Base-by-base conservation (phyloP, 2,888 invertebrate genomes). In the Polylopha cassiicola region DNA sequence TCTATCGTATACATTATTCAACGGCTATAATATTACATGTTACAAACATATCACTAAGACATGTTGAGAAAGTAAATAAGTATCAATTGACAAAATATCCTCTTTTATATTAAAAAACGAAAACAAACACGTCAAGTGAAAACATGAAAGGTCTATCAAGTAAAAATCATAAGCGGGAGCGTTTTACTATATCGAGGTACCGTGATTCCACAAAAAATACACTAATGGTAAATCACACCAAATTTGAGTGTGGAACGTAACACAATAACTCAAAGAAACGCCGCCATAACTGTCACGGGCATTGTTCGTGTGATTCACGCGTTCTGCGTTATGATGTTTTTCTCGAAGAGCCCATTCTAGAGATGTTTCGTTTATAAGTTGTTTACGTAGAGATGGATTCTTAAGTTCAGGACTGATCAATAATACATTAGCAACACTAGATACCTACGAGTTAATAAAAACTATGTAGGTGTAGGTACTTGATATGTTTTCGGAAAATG, bases 241-340 rank as follows among this genome's bases (percentile, higher is more conserved):
- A 73, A 74, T 76, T 76, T 72, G 71, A 68, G 74, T 65, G 68
- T 71, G 72, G 66, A 69, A 70, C 30, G 41, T 16, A 36, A 34
- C 70, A 73, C 73, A 73, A 78, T 81, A 80, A 79, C 71, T 80
- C 74, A 76, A 59, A 61, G 65, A 68, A 69, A 69, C 65, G 67
- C 66, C 57, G 71, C 78, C 73, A 79, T 81, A 78, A 79, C 70
- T 80, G 79, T 79, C 80, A 63, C 74, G 69, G 71, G 72, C 79
- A 81, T 73, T 74, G 75, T 75, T 71, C 71, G 55, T 65, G 73
- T 79, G 78, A 80, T 79, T 79, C 77, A 80, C 75, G 76, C 71
- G 67, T 67, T 66, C 58, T 50, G 63, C 71, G 70, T 71, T 73
- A 72, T 65, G 63, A 62, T 73, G 68, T 72, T 73, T 71, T 69